Evolutionary conservation across 2,797 vertebrate species (phyloP).

Genomic region (Amblyraja radiata): DNA sequence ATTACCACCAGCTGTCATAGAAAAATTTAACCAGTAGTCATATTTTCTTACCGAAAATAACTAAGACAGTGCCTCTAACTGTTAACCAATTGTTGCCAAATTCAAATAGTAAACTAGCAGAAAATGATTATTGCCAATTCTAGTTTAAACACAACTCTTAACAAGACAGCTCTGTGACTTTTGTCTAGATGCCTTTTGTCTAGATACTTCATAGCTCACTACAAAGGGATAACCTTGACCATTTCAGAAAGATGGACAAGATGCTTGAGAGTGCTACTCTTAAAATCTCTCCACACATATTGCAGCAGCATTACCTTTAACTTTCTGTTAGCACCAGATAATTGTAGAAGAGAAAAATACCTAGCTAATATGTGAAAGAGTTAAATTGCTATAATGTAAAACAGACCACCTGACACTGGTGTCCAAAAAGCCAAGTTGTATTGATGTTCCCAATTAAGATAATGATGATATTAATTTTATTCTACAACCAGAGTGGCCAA

Average conservation of each 20-base stretch:
- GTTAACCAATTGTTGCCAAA: not conserved
- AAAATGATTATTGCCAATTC: not conserved
- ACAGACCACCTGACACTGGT: not conserved
- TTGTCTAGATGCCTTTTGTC: not conserved
- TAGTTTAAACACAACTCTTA: not conserved
- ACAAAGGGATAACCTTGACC: not conserved
- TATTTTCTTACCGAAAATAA: not conserved
- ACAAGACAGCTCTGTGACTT: not conserved
- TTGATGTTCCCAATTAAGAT: not conserved
- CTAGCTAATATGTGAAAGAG: no score
- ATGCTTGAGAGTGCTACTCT: not conserved
- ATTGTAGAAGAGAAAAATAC: not conserved
- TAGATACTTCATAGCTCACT: not conserved
- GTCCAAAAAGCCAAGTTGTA: not conserved
- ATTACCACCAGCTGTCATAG: not conserved
- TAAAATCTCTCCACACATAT: not conserved
- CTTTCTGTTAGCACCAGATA: not conserved
- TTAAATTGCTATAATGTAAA: not conserved
- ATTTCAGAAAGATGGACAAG: not conserved
- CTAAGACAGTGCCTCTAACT: not conserved
- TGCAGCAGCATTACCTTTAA: not conserved
- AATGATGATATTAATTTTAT: not conserved
- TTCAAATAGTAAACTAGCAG: not conserved
- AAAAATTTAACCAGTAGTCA: not conserved
- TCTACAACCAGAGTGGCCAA: not conserved